Base-by-base conservation (phyloP, 2,113 vertebrate genomes). In the Garra rufa region DNA sequence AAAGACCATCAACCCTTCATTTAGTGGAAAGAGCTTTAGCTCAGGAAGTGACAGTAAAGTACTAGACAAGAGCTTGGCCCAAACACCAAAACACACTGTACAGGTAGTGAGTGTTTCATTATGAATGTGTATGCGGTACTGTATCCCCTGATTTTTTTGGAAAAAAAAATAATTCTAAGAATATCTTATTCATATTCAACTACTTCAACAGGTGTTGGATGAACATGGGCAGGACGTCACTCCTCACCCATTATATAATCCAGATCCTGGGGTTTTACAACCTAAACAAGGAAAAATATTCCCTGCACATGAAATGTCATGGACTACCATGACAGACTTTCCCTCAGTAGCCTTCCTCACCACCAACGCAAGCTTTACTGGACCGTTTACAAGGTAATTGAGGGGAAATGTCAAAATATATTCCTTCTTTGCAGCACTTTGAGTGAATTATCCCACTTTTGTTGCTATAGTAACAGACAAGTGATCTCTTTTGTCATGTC, bases 171-270 rank as follows among this genome's bases (percentile, higher is more conserved):
- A 26, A 14, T 28, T 61, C 7, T 17, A 65, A 26, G 14, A 6
- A 26, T 5, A 63, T 7, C 24, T 28, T 11, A 15, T 30, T 63
- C 1, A 69, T 9, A 48, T 34, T 13, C 65, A 10, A 17, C n/a
- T 67, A 28, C 48, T 21, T 69, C 9, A 9, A 34, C 17, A 69
- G 97, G 95, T 99, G 81, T 91, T 96, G 76, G 97, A 98, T 91
- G 90, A 91, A 0, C 83, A 91, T 5, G 95, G 94, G 46, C 94
- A 92, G 85, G 95, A 98, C 9, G 95, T 98, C 79, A 97, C 98
- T 0, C 98, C 98, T 1, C 92, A 5, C n/a, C 93, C 96, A 0
- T 94, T 99, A 69, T 94, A 92, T 87, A 92, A 52, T 17, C 82
- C 90, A 9, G 95, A 96, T 21, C 89, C 92, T n/a, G 88, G 76